These are phyloP conservation scores for Musca domestica DNA, from an alignment of 1,140 invertebrate genomes.

Conservation along the genomic window DNA sequence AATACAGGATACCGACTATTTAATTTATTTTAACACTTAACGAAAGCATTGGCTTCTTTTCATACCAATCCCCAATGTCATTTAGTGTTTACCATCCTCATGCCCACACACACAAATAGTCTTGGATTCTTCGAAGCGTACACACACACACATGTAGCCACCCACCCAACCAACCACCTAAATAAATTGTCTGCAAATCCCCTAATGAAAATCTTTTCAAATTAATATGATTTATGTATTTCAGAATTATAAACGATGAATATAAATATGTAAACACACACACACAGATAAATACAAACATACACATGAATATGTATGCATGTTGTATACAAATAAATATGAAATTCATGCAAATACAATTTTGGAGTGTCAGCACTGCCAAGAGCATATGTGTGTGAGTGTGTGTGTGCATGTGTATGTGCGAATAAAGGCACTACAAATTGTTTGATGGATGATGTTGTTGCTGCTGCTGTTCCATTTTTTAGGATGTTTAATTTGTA, in stretches of 20 bases:
- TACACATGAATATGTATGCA: not conserved
- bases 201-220: constrained; percentile 8
- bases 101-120: not conserved
- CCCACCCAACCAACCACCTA: not conserved
- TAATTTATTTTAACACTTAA: constrained; percentile 8
- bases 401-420: too few relatives aligned
- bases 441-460: not conserved
- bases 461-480: not conserved
- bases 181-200: not conserved
- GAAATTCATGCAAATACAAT: too few relatives aligned
- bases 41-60: too few relatives aligned
- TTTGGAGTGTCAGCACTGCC: too few relatives aligned
- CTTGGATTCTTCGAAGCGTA: too few relatives aligned
- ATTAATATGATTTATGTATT: constrained; percentile 16
- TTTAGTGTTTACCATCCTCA: not conserved
- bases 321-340: not conserved
- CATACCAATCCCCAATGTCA: too few relatives aligned
- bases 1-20: not conserved
- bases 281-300: not conserved
- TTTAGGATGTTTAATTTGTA: constrained; percentile 9
- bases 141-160: not conserved
- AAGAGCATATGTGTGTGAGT: too few relatives aligned
- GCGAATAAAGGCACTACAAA: not conserved
- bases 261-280: not conserved
- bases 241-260: constrained; percentile 9